Percentiles rank a stretch among this genome's conserved stretches.
These are phyloP conservation scores for Eumaeus atala DNA, from an alignment of 1,140 invertebrate species.

Conservation along the genomic window DNA sequence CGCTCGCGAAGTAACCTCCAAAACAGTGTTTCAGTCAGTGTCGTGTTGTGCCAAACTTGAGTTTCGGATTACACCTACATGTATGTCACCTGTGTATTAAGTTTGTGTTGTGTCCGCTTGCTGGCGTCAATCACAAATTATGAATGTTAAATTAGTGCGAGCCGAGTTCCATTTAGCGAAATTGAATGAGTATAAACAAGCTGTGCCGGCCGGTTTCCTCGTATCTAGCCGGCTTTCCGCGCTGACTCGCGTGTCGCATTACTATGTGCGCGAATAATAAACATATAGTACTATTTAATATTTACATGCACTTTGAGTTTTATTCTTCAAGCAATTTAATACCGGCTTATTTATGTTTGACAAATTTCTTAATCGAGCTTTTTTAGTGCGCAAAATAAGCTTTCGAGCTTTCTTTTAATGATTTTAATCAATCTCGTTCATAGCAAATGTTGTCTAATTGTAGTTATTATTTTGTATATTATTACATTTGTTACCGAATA, in stretches of 20 bases:
- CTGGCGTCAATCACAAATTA: conserved; percentile 38
- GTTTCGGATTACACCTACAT: conserved; percentile 37
- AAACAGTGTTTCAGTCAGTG: conserved; percentile 41
- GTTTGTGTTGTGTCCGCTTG: conserved; percentile 42
- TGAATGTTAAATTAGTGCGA: conserved; percentile 45
- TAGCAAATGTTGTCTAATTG: no score
- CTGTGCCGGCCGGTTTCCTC: not conserved
- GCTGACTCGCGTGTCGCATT: not conserved
- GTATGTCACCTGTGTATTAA: conserved; percentile 42
- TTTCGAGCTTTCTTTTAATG: no score
- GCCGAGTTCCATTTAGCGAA: conserved; percentile 43
- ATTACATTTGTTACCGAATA: no score
- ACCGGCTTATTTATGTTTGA: no score
- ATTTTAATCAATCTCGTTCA: no score
- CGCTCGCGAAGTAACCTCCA: conserved; percentile 58
- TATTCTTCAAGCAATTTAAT: no score
- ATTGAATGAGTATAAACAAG: conserved; percentile 20
- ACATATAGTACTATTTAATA: not conserved
- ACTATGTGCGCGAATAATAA: conserved; percentile 7
- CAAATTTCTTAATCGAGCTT: no score
- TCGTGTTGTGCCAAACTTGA: conserved; percentile 62
- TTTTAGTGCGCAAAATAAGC: no score
- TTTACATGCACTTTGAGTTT: no score
- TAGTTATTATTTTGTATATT: no score
- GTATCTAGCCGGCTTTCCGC: not conserved